Evolutionary conservation across 1,140 invertebrate genomes (phyloP), one percentile per base, ranked within the genome.

Genomic region (Gryon sp.): DNA sequence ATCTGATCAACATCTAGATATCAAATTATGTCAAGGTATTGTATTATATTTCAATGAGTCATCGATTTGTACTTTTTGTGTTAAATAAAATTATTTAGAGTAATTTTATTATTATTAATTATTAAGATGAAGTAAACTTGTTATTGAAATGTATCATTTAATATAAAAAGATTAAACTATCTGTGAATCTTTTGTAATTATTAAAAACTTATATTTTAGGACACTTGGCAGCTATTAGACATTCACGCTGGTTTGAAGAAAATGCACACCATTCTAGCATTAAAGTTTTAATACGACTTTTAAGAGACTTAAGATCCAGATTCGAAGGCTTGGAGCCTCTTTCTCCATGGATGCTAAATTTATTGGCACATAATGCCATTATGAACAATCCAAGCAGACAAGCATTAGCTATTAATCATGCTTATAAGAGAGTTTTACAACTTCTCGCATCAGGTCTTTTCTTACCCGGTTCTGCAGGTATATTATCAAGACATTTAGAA

Each of bases 201-300:
- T n/a, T n/a, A n/a, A n/a, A n/a, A 40, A 40, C n/a, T 12, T 24
- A 32, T 19, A 6, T 76, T 87, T 93, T 94, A 88, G 93, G 94
- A 32, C 96, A 99, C 88, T 89, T 99, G 75, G 95, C 96, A 1
- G 97, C 97, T 0, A 98, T 99, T 36, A 90, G 97, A 57, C 98
- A 99, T 87, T 95, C 95, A 24, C 92, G 97, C 2, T 99, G 98
- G 98, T 99, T 99, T 88, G 98, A 99, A 86, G 98, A 99, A 89
- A 98, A 98, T 87, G 97, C 97, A 4, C 97, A 97, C 85, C 97
- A 99, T 88, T 98, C 98, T 2, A 97, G 96, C 20, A 97, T 99
- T 43, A 99, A 99, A 91, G 95, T 98, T 8, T 88, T 99, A 0
- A 98, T 99, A 75, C 92, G 98, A 8, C 90, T 99, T 12, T 88